Evolutionary conservation across 2,888 invertebrate genomes (phyloP).

Genomic region (Argyresthia goedartella): DNA sequence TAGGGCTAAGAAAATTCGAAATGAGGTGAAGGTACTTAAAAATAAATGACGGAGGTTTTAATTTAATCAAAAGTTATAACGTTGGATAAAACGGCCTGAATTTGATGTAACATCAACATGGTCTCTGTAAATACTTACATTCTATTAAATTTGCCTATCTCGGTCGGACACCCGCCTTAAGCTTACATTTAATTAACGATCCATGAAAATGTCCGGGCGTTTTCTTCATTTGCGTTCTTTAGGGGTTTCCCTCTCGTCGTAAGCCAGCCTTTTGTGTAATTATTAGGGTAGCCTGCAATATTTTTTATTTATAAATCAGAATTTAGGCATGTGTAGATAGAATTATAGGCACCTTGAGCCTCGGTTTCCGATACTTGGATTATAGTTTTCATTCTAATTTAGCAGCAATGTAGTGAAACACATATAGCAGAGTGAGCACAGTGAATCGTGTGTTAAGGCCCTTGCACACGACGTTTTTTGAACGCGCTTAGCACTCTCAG

Average conservation of each 20-base stretch:
- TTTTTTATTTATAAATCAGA: slow-evolving; percentile 6
- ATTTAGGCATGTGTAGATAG: too few relatives aligned
- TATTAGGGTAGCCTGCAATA: slow-evolving; percentile 4
- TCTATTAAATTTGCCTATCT: slow-evolving; percentile 19
- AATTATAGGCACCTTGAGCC: too few relatives aligned
- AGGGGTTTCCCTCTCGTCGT: background rate
- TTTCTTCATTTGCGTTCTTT: background rate
- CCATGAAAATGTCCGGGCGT: background rate
- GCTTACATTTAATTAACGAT: slow-evolving; percentile 11
- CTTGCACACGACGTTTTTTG: too few relatives aligned
- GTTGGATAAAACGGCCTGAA: background rate
- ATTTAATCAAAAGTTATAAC: background rate
- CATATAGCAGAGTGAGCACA: too few relatives aligned
- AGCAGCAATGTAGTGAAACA: too few relatives aligned
- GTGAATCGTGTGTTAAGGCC: too few relatives aligned
- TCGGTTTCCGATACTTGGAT: too few relatives aligned
- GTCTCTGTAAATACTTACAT: slow-evolving; percentile 4
- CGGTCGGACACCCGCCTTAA: slow-evolving; percentile 13
- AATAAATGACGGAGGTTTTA: background rate
- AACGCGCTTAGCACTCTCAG: too few relatives aligned
- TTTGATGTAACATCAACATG: slow-evolving; percentile 2
- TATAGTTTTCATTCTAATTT: too few relatives aligned
- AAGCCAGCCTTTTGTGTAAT: background rate
- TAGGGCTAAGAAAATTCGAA: too few relatives aligned
- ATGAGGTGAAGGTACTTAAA: too few relatives aligned